Base-by-base conservation (phyloP, 37 sponge, comb jelly and placozoan genomes). In the Beroe ovata region DNA sequence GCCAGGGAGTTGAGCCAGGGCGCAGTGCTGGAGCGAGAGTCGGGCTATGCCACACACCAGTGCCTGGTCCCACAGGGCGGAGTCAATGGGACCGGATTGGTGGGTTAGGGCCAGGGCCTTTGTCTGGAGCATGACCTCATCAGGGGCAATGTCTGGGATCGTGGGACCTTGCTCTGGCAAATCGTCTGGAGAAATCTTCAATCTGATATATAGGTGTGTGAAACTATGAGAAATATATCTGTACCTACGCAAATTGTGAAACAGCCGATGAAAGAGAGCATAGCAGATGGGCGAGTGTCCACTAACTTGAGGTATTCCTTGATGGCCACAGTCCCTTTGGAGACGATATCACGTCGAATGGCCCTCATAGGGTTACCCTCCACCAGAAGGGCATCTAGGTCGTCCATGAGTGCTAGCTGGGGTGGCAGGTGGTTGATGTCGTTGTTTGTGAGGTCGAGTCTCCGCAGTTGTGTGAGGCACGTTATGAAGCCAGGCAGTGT, bases 121-220 rank as follows among this genome's bases (percentile, higher is more conserved):
- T 1, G 84, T 77, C 84, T 77, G 84, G 54, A 77, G n/a, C 84
- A 77, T 77, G 25, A 77, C 38, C 84, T 77, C 84, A 35, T 77
- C 84, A 1, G 84, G 84, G 23, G 26, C 11, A 1, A 77, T 77
- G 84, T 77, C 84, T 6, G 84, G 84, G 54, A 77, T 77, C 33
- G 84, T 77, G 41, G 84, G 84, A 41, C 84, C 84, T 3, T 25
- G 11, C 38, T 40, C 84, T 41, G 39, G 54, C 47, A 77, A 8
- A 38, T 19, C 54, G 14, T 39, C 42, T 1, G 84, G 84, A 25
- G n/a, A 19, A 23, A 77, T 14, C 28, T 77, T 77, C 54, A 77
- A 40, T 29, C 84, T 77, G 84, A 25, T 6, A 23, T 25, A 6
- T 34, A 25, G 71, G 4, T 69, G 32, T 16, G 25, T 25, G 1